These are phyloP conservation scores for Bombus superbus DNA, from an alignment of 1,140 invertebrate species.

Conservation along the genomic window DNA sequence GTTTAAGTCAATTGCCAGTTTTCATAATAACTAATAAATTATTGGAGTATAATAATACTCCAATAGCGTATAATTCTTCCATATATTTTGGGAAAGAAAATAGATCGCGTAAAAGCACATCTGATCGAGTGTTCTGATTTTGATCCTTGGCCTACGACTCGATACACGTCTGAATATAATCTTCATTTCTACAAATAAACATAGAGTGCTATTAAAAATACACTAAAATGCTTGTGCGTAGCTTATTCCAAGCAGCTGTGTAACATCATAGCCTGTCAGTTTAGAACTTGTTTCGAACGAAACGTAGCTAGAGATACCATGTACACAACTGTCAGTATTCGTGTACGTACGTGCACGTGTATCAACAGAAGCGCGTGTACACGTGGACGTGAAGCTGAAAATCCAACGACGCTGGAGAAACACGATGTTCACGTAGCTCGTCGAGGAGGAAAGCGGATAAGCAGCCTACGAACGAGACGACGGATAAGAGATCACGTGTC, in stretches of 20 bases:
- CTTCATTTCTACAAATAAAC: neutral
- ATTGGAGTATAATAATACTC: too few species aligned
- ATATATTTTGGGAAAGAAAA: too few species aligned
- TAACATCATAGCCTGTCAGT: neutral
- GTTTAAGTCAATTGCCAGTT: too few species aligned
- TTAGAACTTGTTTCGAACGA: neutral
- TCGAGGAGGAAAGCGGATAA: conserved; percentile 39
- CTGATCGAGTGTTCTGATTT: too few species aligned
- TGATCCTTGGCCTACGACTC: too few species aligned
- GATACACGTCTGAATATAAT: too few species aligned
- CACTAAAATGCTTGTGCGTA: neutral
- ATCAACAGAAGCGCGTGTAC: conserved; percentile 11
- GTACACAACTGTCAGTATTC: neutral
- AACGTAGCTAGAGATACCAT: neutral
- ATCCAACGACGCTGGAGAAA: conserved; percentile 61
- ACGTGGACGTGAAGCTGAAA: conserved; percentile 30
- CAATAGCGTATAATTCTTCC: too few species aligned
- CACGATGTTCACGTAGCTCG: conserved; percentile 39
- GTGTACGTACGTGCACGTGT: neutral
- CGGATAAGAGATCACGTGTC: conserved; percentile 55
- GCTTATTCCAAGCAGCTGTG: neutral
- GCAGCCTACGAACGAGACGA: conserved; percentile 64
- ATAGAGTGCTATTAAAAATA: neutral
- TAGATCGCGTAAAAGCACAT: too few species aligned
- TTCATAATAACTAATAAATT: too few species aligned